These are phyloP conservation scores for Anarsia innoxiella DNA, from an alignment of 2,888 invertebrate species.

Conservation along the genomic window DNA sequence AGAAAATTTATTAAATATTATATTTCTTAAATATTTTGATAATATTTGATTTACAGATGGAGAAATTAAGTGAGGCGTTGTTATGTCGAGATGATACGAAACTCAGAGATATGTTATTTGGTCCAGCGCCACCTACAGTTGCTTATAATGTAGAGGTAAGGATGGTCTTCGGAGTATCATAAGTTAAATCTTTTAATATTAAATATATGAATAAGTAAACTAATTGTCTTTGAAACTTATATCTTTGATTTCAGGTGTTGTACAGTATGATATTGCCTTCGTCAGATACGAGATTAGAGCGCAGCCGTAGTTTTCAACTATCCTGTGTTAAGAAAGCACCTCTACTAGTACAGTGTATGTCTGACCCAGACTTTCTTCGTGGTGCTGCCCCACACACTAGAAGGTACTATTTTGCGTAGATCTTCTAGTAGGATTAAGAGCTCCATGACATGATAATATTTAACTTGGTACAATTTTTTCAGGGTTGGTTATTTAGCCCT, in stretches of 20 bases:
- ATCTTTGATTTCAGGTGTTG: conserved; percentile 72
- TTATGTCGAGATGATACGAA: conserved; percentile 58
- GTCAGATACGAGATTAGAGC: conserved; percentile 84
- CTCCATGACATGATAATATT: too few relatives aligned
- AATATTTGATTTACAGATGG: conserved; percentile 38
- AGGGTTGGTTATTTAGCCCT: conserved; percentile 92
- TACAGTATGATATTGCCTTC: conserved; percentile 96
- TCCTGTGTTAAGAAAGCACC: conserved; percentile 77
- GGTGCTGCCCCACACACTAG: conserved; percentile 63
- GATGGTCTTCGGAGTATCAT: too few relatives aligned
- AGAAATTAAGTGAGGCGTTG: conserved; percentile 62
- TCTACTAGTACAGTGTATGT: conserved; percentile 61
- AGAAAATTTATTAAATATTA: too few relatives aligned
- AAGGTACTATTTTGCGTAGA: too few relatives aligned
- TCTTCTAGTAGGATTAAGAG: too few relatives aligned
- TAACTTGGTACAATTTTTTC: too few relatives aligned
- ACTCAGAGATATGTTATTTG: conserved; percentile 62
- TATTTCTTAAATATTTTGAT: conserved; percentile 9
- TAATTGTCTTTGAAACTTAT: too few relatives aligned
- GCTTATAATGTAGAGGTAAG: conserved; percentile 65
- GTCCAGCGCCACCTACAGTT: conserved; percentile 64
- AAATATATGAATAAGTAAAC: too few relatives aligned
- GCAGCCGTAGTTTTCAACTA: conserved; percentile 72
- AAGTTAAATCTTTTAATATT: too few relatives aligned
- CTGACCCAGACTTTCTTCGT: conserved; percentile 65